A percentile compares a stretch with the other conserved stretches of the same genome.
These are phyloP conservation scores for Exaiptasia diaphana DNA, from an alignment of 64 coral and sea anemone species.

Conservation along the genomic window DNA sequence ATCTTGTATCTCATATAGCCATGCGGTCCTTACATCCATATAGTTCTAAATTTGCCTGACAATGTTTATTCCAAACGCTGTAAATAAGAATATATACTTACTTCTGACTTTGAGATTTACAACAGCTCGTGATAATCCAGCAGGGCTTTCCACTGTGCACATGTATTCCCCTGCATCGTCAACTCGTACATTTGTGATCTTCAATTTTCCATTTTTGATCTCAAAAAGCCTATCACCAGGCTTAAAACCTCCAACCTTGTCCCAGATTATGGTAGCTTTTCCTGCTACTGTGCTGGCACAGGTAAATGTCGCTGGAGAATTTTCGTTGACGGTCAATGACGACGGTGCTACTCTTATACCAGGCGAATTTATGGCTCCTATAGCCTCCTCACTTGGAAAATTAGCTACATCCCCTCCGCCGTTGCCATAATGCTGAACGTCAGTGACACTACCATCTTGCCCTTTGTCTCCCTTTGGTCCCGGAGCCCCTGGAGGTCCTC, in stretches of 20 bases:
- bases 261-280: conserved; percentile 34
- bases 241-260: conserved; percentile 26
- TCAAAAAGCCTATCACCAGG: not conserved
- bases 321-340: conserved; percentile 22
- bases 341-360: conserved; percentile 65
- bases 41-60: too few species aligned
- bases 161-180: conserved; percentile 57
- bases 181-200: conserved; percentile 34
- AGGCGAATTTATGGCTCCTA: conserved; percentile 28
- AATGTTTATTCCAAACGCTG: too few species aligned
- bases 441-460: not conserved
- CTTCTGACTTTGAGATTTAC: conserved; percentile 75
- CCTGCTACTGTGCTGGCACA: conserved; percentile 30
- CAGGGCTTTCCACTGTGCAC: conserved; percentile 56
- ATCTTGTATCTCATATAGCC: too few species aligned
- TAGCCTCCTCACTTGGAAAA: not conserved
- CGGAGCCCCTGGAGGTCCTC: not conserved
- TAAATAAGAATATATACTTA: too few species aligned
- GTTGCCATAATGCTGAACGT: not conserved
- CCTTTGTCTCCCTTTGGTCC: conserved; percentile 48
- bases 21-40: too few species aligned
- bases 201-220: conserved; percentile 46
- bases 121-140: conserved; percentile 40
- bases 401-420: not conserved
- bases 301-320: conserved; percentile 53